Base-by-base conservation (phyloP, 2,888 invertebrate species). In the Halictus ligatus region DNA sequence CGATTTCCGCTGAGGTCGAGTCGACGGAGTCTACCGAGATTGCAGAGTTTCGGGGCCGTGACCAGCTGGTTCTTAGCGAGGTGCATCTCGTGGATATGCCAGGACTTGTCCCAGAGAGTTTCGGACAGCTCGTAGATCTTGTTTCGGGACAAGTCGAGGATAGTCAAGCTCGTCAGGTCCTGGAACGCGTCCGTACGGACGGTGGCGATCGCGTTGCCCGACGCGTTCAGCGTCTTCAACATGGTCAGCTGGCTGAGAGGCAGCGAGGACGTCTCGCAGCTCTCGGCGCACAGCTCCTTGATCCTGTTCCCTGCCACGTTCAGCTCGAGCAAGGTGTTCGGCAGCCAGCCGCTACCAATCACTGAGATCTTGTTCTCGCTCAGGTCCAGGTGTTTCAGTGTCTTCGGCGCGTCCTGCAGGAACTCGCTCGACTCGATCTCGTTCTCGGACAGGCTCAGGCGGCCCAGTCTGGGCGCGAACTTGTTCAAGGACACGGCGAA, bases 361-460 rank as follows among this genome's bases (percentile, higher is more conserved):
- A 75, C 86, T 1, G 72, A 78, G 1, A 94, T 86, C 0, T 77
- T 87, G 83, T 94, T 94, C 3, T 91, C 91, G 21, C 93, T 89
- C 76, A 94, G 46, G 72, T 93, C 88, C 0, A 94, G 88, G 50
- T 89, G 67, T 10, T 35, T 12, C 21, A 86, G 48, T 0, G 12
- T 64, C 5, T 13, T 0, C 12, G 89, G 89, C 2, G 80, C 2
- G n/a, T 86, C 0, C 0, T 46, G 40, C 6, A 89, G 67, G 18
- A 83, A 81, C 3, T 48, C 25, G 7, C 5, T 8, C 7, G 88
- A 80, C 3, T 4, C 13, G 46, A 89, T 77, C 0, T 8, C 15
- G 69, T 89, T 89, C 3, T 80, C 77, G 3, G 75, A 75, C 7
- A 89, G 58, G 6, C 73, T 2, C 46, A 89, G 48, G 0, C 25